These are phyloP conservation scores for Hypercompe scribonia DNA, from an alignment of 2,888 invertebrate species.

Conservation along the genomic window DNA sequence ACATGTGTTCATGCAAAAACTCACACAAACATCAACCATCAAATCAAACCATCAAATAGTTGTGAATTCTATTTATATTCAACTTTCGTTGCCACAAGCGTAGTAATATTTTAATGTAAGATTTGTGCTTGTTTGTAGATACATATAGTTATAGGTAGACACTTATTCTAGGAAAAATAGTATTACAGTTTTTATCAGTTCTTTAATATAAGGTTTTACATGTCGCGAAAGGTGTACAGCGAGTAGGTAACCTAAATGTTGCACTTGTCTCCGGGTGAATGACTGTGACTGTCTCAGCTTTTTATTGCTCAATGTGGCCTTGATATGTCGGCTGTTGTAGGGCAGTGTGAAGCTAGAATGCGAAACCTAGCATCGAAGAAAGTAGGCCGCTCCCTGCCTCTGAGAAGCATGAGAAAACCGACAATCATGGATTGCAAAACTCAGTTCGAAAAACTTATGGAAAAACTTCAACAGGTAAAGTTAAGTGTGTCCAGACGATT, in stretches of 20 bases:
- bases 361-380: conserved; percentile 67
- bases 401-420: conserved; percentile 74
- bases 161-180: not conserved
- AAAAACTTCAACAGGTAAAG: not conserved
- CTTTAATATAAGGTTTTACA: conserved; percentile 40
- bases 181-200: not conserved
- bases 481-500: not conserved
- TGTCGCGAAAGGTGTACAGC: conserved; percentile 48
- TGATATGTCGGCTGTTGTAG: conserved; percentile 71
- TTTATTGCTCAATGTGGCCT: conserved; percentile 71
- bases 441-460: not conserved
- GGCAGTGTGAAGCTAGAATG: conserved; percentile 68
- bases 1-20: not conserved
- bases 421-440: conserved; percentile 49
- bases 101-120: not conserved
- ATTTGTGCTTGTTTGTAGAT: not conserved
- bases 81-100: not conserved
- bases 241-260: conserved; percentile 71
- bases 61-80: not conserved
- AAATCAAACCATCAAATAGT: no score
- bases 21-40: no score
- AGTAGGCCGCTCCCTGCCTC: conserved; percentile 73
- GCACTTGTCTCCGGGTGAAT: conserved; percentile 69
- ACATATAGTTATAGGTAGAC: no score
- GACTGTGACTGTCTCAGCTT: conserved; percentile 63